Base-by-base conservation (phyloP, 2,888 invertebrate genomes). In the Drosophila prolongata region DNA sequence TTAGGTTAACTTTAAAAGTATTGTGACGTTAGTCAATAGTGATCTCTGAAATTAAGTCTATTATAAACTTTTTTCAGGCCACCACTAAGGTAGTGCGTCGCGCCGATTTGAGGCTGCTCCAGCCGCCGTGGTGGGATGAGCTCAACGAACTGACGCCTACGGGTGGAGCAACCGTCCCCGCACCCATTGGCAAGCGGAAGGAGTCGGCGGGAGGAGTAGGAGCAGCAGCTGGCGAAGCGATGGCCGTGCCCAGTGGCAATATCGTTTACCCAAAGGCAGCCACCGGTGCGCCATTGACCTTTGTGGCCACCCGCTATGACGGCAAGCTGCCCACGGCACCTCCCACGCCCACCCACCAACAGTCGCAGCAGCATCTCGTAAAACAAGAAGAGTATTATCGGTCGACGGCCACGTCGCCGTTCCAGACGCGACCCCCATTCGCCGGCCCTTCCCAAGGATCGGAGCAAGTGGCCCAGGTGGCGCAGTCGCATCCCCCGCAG, bases 71-170 rank as follows among this genome's bases (percentile, higher is more conserved):
- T 1, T 42, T 75, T 6, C 38, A 85, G 87, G 64, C 77, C 49
- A 62, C 68, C 19, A 78, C 76, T 11, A 90, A 90, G 75, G 88
- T 96, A 87, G 97, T 98, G 74, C 96, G 97, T 90, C 94, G 99
- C 40, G 97, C 98, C 5, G 98, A 98, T 91, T 93, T 99, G 68
- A 94, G 99, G 27, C 94, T 99, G 30, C 93, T 98, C 78, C 95
- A 96, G 90, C 98, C 98, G 14, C 99, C 99, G 0, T 99, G 99
- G 99, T 97, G 96, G 93, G 99, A 99, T 89, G 99, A 99, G 93
- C 92, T 99, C 67, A 97, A 96, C 87, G 96, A 96, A 85, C 93
- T 94, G 61, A 77, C 89, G 34, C 77, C 87, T 30, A 10, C 80
- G 19, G 38, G 67, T 46, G 42, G 74, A 34, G 40, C 70, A 3